These are phyloP conservation scores for Ornithoptera alexandrae DNA, from an alignment of 2,888 invertebrate species.

Conservation along the genomic window DNA sequence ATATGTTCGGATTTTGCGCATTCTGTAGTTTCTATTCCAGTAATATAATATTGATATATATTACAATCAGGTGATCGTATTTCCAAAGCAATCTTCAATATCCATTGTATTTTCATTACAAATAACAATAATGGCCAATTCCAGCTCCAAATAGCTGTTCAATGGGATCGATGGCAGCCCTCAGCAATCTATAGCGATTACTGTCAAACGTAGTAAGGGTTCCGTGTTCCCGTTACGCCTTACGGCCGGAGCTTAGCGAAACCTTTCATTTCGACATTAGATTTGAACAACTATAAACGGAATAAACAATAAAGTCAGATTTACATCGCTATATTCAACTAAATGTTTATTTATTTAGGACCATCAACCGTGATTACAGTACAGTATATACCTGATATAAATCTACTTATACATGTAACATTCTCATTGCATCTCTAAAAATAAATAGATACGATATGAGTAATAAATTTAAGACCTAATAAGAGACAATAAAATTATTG, in stretches of 20 bases:
- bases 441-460: too few relatives aligned
- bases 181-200: slow-evolving; percentile 65
- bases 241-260: slow-evolving; percentile 35
- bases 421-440: too few relatives aligned
- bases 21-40: too few relatives aligned
- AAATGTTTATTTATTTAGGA: not conserved
- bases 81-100: slow-evolving; percentile 11
- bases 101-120: slow-evolving; percentile 13
- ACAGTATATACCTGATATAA: too few relatives aligned
- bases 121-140: slow-evolving; percentile 27
- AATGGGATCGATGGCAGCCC: slow-evolving; percentile 36
- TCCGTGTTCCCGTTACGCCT: slow-evolving; percentile 57
- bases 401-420: too few relatives aligned
- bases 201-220: slow-evolving; percentile 70
- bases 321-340: not conserved
- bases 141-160: slow-evolving; percentile 24
- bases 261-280: slow-evolving; percentile 25
- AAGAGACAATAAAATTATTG: too few relatives aligned
- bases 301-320: slow-evolving; percentile 2
- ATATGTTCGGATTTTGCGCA: not conserved
- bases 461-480: too few relatives aligned
- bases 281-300: slow-evolving; percentile 24
- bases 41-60: slow-evolving; percentile 1
- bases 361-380: too few relatives aligned
- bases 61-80: slow-evolving; percentile 17